phyloP scores from a whole-genome alignment of 2,888 invertebrate genomes.

The Didymodactylos carnosus region DNA sequence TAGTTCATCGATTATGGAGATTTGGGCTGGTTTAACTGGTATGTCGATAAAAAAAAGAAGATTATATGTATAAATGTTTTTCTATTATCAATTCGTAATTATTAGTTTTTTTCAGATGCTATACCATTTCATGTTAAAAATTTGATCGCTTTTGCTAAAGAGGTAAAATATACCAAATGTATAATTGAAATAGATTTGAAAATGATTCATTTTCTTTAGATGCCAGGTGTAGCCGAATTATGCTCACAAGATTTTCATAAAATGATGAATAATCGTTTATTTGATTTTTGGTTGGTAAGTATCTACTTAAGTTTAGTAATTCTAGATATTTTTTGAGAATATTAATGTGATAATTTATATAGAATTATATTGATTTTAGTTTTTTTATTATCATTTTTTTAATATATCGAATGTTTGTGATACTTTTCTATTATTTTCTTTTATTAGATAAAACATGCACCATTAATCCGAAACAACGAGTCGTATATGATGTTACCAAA shows the following conservation, averaged over 20 bases:
- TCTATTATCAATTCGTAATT: neutral
- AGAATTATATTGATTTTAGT: neutral
- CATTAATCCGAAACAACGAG: constrained; percentile 21
- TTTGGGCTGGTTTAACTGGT: neutral
- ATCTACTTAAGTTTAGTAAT: constrained; percentile 3
- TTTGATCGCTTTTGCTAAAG: neutral
- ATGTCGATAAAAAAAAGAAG: neutral
- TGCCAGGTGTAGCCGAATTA: constrained; percentile 6
- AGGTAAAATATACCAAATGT: neutral
- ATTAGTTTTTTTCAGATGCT: neutral
- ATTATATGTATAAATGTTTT: neutral
- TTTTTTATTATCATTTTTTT: neutral
- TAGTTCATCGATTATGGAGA: neutral
- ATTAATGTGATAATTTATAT: no score
- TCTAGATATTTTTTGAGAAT: neutral
- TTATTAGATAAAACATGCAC: constrained; percentile 21
- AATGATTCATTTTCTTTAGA: neutral
- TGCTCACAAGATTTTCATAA: neutral
- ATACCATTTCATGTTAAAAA: neutral
- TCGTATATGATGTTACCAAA: constrained; percentile 20
- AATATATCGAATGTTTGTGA: neutral
- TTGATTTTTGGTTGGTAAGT: neutral
- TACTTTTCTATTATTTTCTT: no score
- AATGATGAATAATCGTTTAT: constrained; percentile 9
- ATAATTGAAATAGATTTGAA: no score